Evolutionary conservation across 2,113 vertebrate genomes (phyloP).

Genomic region (Apteryx mantelli): DNA sequence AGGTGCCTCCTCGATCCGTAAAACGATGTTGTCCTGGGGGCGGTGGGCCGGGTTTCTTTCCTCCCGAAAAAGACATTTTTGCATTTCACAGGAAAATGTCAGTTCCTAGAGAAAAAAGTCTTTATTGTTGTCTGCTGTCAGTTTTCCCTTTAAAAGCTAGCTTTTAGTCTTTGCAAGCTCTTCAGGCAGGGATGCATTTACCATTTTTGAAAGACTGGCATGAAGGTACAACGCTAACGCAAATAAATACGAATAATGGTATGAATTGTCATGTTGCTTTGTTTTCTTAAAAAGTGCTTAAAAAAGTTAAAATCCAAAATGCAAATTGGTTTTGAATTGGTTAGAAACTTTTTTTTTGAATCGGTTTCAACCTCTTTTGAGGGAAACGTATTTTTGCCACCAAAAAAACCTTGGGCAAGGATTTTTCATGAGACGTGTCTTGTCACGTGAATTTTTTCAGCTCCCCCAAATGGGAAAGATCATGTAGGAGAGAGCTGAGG

Average conservation of each 20-base stretch:
- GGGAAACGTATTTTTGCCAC: neutral
- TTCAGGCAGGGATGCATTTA: neutral
- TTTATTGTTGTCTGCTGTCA: slow-evolving; percentile 12
- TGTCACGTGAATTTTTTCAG: neutral
- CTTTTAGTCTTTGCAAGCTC: neutral
- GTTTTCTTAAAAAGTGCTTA: neutral
- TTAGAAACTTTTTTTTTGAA: neutral
- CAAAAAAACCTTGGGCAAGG: neutral
- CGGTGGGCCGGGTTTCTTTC: neutral
- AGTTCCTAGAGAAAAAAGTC: neutral
- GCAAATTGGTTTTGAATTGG: neutral
- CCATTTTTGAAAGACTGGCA: neutral
- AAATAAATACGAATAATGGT: neutral
- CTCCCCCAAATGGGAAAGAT: neutral
- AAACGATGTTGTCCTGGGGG: accelerated
- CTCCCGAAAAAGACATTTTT: neutral
- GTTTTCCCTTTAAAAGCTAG: neutral
- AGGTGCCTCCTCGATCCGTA: too few species aligned
- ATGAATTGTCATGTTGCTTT: neutral
- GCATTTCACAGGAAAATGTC: neutral
- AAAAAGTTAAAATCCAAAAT: neutral
- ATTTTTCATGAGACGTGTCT: neutral
- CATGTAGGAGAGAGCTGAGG: neutral
- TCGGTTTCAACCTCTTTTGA: accelerated
- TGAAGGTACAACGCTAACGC: neutral